Conservation (phyloP, 2,797 vertebrate genomes). For the Ptychobarbus kaznakovi region DNA sequence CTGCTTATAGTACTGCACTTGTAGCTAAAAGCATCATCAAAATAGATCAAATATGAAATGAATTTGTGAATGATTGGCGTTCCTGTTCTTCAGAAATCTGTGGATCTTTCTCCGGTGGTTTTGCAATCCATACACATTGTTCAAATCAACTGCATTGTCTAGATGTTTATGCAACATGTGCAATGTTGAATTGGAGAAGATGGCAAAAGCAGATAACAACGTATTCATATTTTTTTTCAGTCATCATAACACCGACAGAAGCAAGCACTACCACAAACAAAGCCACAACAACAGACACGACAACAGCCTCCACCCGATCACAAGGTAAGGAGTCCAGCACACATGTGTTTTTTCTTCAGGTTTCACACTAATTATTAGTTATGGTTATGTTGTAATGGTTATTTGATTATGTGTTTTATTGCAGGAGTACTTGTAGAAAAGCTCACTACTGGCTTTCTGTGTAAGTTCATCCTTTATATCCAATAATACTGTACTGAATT, state of each 20-base stretch:
- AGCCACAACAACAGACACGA: background rate
- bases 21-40: background rate
- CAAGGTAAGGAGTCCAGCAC: constrained; percentile 56
- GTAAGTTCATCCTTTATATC: constrained; percentile 61
- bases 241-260: background rate
- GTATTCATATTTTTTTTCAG: background rate
- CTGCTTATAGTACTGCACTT: background rate
- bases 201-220: background rate
- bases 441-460: rapidly evolving
- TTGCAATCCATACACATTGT: background rate
- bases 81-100: background rate
- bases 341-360: background rate
- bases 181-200: background rate
- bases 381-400: constrained; percentile 36
- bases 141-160: no score
- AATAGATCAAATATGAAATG: background rate
- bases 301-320: background rate
- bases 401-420: constrained; percentile 29
- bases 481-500: constrained; percentile 7
- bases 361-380: constrained; percentile 3
- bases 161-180: no score
- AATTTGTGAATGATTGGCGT: background rate
- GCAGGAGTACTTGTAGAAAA: background rate
- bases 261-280: constrained; percentile 3
- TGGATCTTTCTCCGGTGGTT: background rate